Base-by-base conservation (phyloP, 2,888 invertebrate species). In the Diaphora mendica region DNA sequence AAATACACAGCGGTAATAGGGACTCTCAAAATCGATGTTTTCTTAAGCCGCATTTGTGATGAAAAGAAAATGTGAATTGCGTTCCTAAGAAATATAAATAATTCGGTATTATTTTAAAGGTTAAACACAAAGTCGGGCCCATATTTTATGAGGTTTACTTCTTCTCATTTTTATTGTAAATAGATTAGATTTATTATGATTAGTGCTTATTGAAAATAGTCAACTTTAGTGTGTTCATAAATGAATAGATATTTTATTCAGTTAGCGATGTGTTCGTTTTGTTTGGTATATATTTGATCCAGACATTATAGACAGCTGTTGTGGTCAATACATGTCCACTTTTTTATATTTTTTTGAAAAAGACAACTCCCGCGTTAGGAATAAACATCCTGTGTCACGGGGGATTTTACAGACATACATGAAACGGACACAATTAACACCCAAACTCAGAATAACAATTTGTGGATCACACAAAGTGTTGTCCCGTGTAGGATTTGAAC, bases 1-100 rank as follows among this genome's bases (percentile, higher is more conserved):
- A 74, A 79, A 79, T 78, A 74, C 70, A 76, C 48, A 70, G 48
- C 75, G 73, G 69, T 79, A 80, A 75, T 75, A 68, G 68, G 65
- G 64, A 68, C 64, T 74, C 73, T 71, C 26, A 42, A 62, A 79
- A 80, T 77, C 51, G 51, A 77, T 81, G 74, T 77, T 82, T 68
- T 39, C 73, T 68, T 81, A 78, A 79, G 75, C 75, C 68, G 44
- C 75, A 73, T 74, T 77, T 73, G 76, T 76, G 70, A 73, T 78
- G 68, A 73, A 74, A 74, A 72, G 67, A 77, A 77, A 73, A 74
- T 64, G 64, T 44, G 72, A 72, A 76, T 73, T 20, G 48, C n/a
- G 64, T 68, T 67, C 42, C 62, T 72, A 33, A 67, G 64, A 67
- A 71, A 72, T 67, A 51, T 77, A 73, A 75, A 69, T 71, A 75